Conservation (phyloP, 2,888 invertebrate species). For the Sinhomidia bicolor region DNA sequence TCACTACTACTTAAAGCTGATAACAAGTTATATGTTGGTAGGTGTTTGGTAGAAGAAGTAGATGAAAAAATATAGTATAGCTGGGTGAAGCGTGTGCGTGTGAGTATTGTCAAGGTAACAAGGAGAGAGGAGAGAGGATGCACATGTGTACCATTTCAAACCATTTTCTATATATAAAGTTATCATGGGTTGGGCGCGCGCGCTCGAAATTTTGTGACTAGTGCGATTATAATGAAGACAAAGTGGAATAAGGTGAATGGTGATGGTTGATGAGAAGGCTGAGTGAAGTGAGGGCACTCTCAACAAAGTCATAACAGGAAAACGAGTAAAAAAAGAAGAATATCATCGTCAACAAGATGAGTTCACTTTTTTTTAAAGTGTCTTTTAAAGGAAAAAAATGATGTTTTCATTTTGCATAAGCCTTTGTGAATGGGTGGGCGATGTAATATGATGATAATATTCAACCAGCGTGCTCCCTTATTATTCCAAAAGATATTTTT, state of each 20-base stretch:
- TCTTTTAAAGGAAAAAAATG: neutral
- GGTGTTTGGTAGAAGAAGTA: too few relatives aligned
- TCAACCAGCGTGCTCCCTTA: neutral
- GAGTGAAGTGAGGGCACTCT: slow-evolving; percentile 25
- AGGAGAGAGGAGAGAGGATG: slow-evolving; percentile 7
- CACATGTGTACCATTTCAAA: slow-evolving; percentile 22
- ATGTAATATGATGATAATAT: neutral
- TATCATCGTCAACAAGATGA: neutral
- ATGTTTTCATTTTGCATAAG: neutral
- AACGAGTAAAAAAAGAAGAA: neutral
- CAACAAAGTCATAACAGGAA: slow-evolving; percentile 23
- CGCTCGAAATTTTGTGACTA: slow-evolving; percentile 16
- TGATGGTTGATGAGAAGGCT: slow-evolving; percentile 23
- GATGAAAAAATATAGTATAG: neutral
- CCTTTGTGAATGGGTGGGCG: neutral
- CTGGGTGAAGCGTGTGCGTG: neutral
- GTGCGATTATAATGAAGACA: slow-evolving; percentile 37
- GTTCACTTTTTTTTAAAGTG: neutral
- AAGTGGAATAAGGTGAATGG: slow-evolving; percentile 35
- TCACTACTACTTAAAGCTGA: neutral
- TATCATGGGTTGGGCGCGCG: neutral
- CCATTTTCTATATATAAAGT: neutral
- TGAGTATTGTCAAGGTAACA: neutral
- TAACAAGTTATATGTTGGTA: neutral
- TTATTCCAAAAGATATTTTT: neutral